Evolutionary conservation across 2,113 vertebrate genomes (phyloP), one percentile per base, ranked within the genome.

Genomic region (Larimichthys polyactis): DNA sequence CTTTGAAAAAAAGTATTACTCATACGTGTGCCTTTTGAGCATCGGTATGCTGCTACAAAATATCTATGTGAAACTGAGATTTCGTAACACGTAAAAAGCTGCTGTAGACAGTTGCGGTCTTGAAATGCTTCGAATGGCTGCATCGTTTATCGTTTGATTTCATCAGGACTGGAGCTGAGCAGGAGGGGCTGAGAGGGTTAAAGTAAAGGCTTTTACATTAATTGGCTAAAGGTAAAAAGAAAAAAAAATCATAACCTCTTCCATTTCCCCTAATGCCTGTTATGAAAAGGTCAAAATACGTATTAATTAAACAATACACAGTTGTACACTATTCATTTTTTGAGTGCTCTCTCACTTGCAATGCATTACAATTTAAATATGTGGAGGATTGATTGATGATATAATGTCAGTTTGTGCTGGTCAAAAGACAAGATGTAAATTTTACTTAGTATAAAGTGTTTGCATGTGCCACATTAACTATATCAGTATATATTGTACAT

Each of bases 141-240:
- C 44, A 29, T 77, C 1, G 16, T 58, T 58, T 19, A 36, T 36
- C 24, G 0, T 59, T 27, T 71, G 40, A 75, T 64, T 78, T 71
- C 11, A 58, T 60, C 2, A 3, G 15, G 24, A 27, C 11, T 22
- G 64, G 40, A 67, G 40, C 60, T 57, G 22, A 59, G 27, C 19
- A 29, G 64, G 27, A 46, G 64, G 5, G 3, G 1, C 5, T 20
- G 3, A 68, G 24, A 43, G 55, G 20, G 27, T 59, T 15, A 48
- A 43, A 36, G 7, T 40, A 40, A 52, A 51, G 46, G 66, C 29
- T 62, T 63, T 43, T 43, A 70, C 66, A 69, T 66, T 60, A 2
- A 71, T 52, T 24, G 15, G 24, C 32, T 64, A 17, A 55, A 59
- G 40, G 27, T 22, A 19, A 71, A 62, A 64, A 64, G 0, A 6